Evolutionary conservation across 64 coral and sea anemone species (phyloP).

Genomic region (Montipora cactus): DNA sequence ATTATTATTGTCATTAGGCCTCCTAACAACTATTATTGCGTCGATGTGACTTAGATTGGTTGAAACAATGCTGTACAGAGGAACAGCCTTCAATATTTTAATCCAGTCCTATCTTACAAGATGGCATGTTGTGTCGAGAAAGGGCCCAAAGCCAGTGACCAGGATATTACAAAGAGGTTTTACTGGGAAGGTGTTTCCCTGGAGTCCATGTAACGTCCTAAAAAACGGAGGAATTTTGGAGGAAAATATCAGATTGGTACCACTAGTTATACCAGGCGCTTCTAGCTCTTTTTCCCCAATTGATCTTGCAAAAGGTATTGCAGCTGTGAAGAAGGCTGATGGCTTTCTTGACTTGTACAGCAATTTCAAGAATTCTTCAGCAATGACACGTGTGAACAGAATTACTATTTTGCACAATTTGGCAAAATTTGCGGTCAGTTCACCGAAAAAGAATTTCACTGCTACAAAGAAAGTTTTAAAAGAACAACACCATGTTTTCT

Average conservation of each 20-base stretch:
- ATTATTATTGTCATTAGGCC: not conserved
- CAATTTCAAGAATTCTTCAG: slow-evolving; percentile 15
- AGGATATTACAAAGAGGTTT: not conserved
- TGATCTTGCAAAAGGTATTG: slow-evolving; percentile 10
- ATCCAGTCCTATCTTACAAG: not conserved
- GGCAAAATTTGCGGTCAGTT: not conserved
- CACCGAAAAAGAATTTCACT: slow-evolving; percentile 26
- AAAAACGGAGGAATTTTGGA: not conserved
- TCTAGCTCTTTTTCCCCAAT: not conserved
- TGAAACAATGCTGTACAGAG: not conserved
- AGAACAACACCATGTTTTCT: slow-evolving; percentile 1
- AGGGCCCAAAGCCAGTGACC: not conserved
- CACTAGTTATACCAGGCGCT: not conserved
- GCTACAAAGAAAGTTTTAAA: slow-evolving; percentile 7
- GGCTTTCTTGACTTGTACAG: slow-evolving; percentile 8
- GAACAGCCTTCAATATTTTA: not conserved
- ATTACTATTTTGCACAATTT: slow-evolving; percentile 28
- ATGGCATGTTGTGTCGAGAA: not conserved
- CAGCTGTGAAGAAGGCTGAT: slow-evolving; percentile 13
- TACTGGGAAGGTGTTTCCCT: not conserved
- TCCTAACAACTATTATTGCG: not conserved
- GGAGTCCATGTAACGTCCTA: not conserved
- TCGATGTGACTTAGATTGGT: not conserved
- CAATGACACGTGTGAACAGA: slow-evolving; percentile 34
- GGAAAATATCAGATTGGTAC: not conserved